Percentiles rank a stretch among this genome's conserved stretches.
These are phyloP conservation scores for Cantharis rufa DNA, from an alignment of 2,888 invertebrate genomes.

Conservation along the genomic window DNA sequence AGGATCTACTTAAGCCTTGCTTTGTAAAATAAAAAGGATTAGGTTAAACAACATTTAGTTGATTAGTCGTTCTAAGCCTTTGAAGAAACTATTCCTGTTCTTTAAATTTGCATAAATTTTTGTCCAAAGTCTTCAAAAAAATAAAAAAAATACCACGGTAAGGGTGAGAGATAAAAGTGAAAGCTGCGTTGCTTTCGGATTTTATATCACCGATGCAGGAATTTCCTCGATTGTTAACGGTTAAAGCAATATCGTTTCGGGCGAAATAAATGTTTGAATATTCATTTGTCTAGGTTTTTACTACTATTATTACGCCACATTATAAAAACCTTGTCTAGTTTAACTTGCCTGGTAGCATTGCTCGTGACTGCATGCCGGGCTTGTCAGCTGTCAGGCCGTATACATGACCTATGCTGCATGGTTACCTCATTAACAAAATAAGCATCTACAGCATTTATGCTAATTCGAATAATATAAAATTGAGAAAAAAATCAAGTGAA, in stretches of 20 bases:
- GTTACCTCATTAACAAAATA: slow-evolving; percentile 33
- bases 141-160: no score
- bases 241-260: background rate
- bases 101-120: background rate
- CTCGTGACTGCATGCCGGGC: slow-evolving; percentile 26
- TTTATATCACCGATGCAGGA: background rate
- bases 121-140: background rate
- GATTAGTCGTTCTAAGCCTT: background rate
- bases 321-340: background rate
- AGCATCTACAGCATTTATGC: slow-evolving; percentile 29
- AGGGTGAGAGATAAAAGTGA: background rate
- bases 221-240: background rate
- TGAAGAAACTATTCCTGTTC: background rate
- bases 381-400: slow-evolving; percentile 31
- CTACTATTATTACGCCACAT: background rate
- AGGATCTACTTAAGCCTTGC: slow-evolving; percentile 45
- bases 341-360: slow-evolving; percentile 19
- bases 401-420: slow-evolving; percentile 28
- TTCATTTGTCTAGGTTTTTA: background rate
- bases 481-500: slow-evolving; percentile 18
- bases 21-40: background rate
- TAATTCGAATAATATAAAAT: slow-evolving; percentile 24
- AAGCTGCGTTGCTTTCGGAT: no score
- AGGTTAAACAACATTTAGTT: background rate
- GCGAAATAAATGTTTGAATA: background rate